Conservation (phyloP, 1,140 invertebrate species). For the Paraescarpia echinospica region DNA sequence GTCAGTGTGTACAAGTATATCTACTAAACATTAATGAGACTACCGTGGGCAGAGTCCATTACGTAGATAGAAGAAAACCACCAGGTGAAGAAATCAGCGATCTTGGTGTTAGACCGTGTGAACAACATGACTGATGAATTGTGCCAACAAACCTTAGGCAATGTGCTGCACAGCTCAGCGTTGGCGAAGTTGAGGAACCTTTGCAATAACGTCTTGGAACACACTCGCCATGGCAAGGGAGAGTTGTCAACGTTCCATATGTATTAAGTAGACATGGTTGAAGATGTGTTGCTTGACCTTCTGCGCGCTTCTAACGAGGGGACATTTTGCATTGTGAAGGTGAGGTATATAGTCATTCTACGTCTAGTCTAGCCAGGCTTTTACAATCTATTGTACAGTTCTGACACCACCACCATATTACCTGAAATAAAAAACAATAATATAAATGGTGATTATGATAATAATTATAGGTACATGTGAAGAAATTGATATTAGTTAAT, state of each 20-base stretch:
- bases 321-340: too few species aligned
- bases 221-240: slow-evolving; percentile 12
- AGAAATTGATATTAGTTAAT: too few species aligned
- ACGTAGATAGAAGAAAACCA: slow-evolving; percentile 1
- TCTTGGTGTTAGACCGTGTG: background rate
- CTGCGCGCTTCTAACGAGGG: background rate
- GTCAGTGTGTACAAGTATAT: background rate
- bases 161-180: too few species aligned
- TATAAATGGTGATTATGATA: too few species aligned
- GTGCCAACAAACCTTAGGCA: too few species aligned
- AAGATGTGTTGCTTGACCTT: too few species aligned
- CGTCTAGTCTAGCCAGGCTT: too few species aligned
- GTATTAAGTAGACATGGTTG: slow-evolving; percentile 18
- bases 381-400: too few species aligned
- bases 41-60: background rate
- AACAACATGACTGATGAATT: background rate
- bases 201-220: slow-evolving; percentile 13
- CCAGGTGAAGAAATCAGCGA: slow-evolving; percentile 7
- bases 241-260: slow-evolving; percentile 22
- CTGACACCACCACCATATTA: too few species aligned
- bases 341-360: too few species aligned
- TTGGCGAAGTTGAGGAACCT: slow-evolving; percentile 2
- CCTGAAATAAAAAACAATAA: too few species aligned
- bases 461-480: too few species aligned
- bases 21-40: slow-evolving; percentile 8